Conservation (phyloP, 1,140 invertebrate genomes). For the Leptinotarsa lineolata region DNA sequence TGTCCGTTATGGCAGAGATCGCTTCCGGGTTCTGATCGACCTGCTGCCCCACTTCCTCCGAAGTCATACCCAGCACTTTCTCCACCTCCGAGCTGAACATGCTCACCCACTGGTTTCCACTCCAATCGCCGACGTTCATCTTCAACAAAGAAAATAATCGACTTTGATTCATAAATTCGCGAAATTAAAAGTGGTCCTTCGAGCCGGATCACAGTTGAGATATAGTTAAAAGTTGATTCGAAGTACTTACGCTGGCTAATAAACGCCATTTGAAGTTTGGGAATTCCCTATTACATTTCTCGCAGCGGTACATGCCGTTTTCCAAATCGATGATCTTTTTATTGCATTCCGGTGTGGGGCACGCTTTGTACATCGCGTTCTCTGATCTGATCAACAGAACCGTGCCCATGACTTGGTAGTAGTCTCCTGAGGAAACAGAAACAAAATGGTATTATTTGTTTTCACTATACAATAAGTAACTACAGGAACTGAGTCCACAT, state of each 20-base stretch:
- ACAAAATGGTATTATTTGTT: too few relatives aligned
- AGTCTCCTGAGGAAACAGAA: conserved; percentile 62
- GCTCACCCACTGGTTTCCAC: conserved; percentile 83
- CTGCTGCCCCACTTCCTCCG: conserved; percentile 77
- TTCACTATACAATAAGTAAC: too few relatives aligned
- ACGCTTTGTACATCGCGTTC: conserved; percentile 88
- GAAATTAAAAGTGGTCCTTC: not conserved
- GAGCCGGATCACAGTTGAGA: not conserved
- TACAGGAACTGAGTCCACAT: too few relatives aligned
- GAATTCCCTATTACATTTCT: conserved; percentile 88
- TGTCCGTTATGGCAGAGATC: conserved; percentile 68
- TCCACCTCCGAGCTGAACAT: conserved; percentile 89
- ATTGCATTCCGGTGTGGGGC: conserved; percentile 83
- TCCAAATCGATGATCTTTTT: conserved; percentile 91
- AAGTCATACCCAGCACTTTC: conserved; percentile 73
- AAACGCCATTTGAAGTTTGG: conserved; percentile 86
- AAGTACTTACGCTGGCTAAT: conserved; percentile 73
- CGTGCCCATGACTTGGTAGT: conserved; percentile 73
- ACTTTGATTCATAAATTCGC: too few relatives aligned
- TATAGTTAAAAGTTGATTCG: too few relatives aligned
- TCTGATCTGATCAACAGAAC: conserved; percentile 74
- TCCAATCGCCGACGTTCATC: conserved; percentile 80
- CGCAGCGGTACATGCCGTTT: conserved; percentile 88
- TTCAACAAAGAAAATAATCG: conserved; percentile 51
- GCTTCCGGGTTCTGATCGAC: conserved; percentile 66